A percentile compares a stretch with the other conserved stretches of the same genome.
These are phyloP conservation scores for Crossaster papposus DNA, from an alignment of 53 echinoderm and acorn worm genomes.

Conservation along the genomic window DNA sequence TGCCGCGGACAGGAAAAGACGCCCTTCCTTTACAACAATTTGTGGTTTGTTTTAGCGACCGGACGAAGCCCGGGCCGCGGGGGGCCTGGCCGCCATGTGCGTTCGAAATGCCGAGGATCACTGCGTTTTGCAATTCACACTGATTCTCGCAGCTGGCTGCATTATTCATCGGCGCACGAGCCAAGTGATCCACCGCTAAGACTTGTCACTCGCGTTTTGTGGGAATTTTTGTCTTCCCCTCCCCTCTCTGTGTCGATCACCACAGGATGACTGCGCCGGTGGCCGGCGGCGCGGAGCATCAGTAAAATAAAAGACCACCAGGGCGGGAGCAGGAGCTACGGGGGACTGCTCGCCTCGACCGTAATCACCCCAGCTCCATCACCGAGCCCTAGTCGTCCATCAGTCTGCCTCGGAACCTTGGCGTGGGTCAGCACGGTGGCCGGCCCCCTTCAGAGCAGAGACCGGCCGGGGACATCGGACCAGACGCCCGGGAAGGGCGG, in stretches of 20 bases:
- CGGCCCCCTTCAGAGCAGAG: neutral
- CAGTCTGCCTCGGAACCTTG: too few species aligned
- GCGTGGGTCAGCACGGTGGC: too few species aligned
- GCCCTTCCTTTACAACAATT: too few species aligned
- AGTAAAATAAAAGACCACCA: neutral
- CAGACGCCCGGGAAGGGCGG: too few species aligned
- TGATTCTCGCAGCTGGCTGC: slow-evolving; percentile 86
- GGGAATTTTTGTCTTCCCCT: too few species aligned
- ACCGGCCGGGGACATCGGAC: slow-evolving; percentile 9
- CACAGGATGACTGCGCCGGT: neutral
- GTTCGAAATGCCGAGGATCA: slow-evolving; percentile 83
- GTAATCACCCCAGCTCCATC: too few species aligned
- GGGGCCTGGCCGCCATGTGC: slow-evolving; percentile 77
- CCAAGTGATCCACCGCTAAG: slow-evolving; percentile 95
- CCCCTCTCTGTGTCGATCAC: neutral
- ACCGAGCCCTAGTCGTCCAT: too few species aligned
- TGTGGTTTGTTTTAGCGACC: neutral
- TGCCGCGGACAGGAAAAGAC: too few species aligned
- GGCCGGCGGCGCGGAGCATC: neutral
- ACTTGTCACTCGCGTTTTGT: slow-evolving; percentile 65
- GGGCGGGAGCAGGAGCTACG: slow-evolving; percentile 27
- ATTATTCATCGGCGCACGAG: slow-evolving; percentile 94
- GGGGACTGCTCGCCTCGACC: neutral
- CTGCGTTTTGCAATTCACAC: slow-evolving; percentile 89
- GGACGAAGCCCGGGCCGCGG: slow-evolving; percentile 65